phyloP scores from a whole-genome alignment of 1,140 invertebrate genomes.

The Ridgeia piscesae region DNA sequence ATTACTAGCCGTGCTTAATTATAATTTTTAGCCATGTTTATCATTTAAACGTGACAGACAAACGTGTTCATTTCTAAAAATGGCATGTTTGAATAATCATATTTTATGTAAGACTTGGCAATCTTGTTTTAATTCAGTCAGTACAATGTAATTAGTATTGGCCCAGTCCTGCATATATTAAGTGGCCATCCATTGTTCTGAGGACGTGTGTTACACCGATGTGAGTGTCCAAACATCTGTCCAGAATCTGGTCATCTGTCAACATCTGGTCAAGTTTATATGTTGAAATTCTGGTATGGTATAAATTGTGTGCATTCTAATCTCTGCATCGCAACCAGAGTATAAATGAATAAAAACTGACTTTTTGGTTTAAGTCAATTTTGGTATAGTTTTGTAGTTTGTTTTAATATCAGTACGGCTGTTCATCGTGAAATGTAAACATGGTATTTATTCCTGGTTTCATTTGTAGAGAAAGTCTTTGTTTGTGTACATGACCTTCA shows the following conservation, averaged over 20 bases:
- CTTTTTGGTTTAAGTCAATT: too few species aligned
- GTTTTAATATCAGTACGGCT: too few species aligned
- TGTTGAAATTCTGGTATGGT: background rate
- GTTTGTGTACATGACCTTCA: too few species aligned
- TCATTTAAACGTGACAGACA: background rate
- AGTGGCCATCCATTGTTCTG: background rate
- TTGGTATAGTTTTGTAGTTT: too few species aligned
- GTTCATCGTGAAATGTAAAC: too few species aligned
- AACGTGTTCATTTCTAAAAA: too few species aligned
- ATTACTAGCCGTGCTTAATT: background rate
- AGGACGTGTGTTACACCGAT: background rate
- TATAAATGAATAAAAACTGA: too few species aligned
- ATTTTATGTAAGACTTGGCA: too few species aligned
- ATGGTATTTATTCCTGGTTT: too few species aligned
- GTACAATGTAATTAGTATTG: background rate
- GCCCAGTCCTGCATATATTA: background rate
- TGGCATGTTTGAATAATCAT: too few species aligned
- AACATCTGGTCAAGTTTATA: background rate
- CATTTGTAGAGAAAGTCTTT: too few species aligned
- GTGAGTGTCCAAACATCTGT: background rate
- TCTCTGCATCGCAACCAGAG: too few species aligned
- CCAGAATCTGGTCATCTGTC: background rate
- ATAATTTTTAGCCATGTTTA: background rate
- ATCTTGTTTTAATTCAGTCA: background rate
- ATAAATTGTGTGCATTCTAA: background rate